phyloP scores from a whole-genome alignment of 1,140 invertebrate genomes.

The Micrasema longulum region DNA sequence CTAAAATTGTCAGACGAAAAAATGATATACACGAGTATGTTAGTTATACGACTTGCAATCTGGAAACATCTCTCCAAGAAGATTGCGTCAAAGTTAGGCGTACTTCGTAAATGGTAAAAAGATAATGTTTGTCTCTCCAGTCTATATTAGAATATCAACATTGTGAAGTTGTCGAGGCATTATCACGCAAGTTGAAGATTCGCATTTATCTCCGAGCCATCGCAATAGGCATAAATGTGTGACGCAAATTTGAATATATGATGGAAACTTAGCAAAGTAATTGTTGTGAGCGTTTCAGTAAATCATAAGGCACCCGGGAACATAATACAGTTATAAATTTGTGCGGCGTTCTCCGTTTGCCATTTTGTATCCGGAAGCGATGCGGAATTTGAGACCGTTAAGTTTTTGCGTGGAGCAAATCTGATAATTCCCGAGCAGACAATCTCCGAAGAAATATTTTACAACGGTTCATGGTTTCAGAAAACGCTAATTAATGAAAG shows the following conservation, averaged over 20 bases:
- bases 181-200: slow-evolving; percentile 17
- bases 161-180: slow-evolving; percentile 9
- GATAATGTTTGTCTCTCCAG: no score
- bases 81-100: no score
- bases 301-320: slow-evolving; percentile 13
- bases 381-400: slow-evolving; percentile 21
- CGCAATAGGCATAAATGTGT: slow-evolving; percentile 10
- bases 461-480: no score
- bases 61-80: no score
- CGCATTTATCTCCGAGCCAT: not conserved
- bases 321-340: slow-evolving; percentile 23
- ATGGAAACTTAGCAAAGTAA: slow-evolving; percentile 20
- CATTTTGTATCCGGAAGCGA: slow-evolving; percentile 13
- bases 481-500: no score
- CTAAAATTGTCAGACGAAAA: not conserved
- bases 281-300: slow-evolving; percentile 18
- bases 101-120: no score
- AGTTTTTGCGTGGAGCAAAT: not conserved
- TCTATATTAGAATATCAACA: no score
- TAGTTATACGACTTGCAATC: not conserved
- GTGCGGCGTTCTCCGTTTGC: not conserved
- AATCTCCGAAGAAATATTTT: not conserved
- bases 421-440: not conserved
- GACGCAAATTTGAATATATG: slow-evolving; percentile 35
- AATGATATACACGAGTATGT: not conserved